Evolutionary conservation across 2,797 vertebrate genomes (phyloP).

Genomic region (Thripadectes ignobilis): DNA sequence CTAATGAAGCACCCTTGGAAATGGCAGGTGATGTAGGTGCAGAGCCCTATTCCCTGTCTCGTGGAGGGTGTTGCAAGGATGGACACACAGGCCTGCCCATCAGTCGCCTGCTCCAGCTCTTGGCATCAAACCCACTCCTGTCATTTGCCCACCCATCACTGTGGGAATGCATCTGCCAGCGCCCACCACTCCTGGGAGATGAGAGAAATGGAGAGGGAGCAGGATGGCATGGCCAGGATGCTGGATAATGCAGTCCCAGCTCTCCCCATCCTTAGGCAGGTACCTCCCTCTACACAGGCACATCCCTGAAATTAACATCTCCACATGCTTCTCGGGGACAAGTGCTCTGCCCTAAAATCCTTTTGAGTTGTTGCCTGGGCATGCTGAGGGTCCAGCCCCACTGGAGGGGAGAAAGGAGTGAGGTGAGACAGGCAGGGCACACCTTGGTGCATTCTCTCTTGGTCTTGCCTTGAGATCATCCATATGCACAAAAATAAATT

Average conservation of each 20-base stretch:
- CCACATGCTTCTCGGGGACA: neutral
- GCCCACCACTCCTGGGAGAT: neutral
- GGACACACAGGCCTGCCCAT: neutral
- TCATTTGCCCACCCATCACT: neutral
- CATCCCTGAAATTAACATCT: neutral
- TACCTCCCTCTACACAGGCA: neutral
- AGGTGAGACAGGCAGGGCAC: neutral
- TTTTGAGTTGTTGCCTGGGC: neutral
- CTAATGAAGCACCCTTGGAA: neutral
- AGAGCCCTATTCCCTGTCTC: neutral
- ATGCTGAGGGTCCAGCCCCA: neutral
- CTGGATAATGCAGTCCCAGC: neutral
- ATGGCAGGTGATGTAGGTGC: neutral
- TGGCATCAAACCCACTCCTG: neutral
- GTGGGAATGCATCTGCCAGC: constrained; percentile 1
- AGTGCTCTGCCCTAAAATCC: neutral
- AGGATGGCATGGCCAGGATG: neutral
- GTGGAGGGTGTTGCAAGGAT: neutral
- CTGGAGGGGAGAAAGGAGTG: neutral
- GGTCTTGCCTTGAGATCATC: neutral
- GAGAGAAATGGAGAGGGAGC: neutral
- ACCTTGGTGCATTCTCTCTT: neutral
- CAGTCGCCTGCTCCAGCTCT: rapidly evolving
- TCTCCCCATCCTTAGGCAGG: neutral
- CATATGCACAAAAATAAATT: neutral